Evolutionary conservation across 2,888 invertebrate genomes (phyloP).

Genomic region (Nezara viridula): DNA sequence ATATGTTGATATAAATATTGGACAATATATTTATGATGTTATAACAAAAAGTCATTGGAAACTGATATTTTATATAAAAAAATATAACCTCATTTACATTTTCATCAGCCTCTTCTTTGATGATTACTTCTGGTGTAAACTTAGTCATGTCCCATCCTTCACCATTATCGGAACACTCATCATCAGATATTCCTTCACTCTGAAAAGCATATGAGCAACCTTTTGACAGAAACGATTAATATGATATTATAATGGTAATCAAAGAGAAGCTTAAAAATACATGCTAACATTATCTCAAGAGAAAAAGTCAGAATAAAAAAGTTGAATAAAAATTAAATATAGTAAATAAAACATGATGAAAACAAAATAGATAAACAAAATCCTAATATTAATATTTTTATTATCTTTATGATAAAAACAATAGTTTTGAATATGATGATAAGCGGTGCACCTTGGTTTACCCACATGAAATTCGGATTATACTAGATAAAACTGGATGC

Average conservation of each 20-base stretch:
- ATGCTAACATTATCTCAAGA: background rate
- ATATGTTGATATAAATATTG: no score
- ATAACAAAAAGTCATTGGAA: background rate
- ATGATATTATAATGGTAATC: background rate
- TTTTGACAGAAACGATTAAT: slow-evolving; percentile 6
- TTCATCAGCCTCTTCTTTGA: slow-evolving; percentile 64
- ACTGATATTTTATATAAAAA: background rate
- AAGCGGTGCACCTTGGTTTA: no score
- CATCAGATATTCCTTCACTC: slow-evolving; percentile 58
- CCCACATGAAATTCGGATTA: no score
- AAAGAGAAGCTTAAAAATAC: background rate
- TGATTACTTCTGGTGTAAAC: slow-evolving; percentile 66
- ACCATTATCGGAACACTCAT: slow-evolving; percentile 62
- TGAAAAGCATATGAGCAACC: slow-evolving; percentile 13
- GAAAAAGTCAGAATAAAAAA: background rate
- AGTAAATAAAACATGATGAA: background rate
- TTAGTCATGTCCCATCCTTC: slow-evolving; percentile 66
- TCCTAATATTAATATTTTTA: no score
- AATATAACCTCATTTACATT: slow-evolving; percentile 49
- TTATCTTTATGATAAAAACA: no score
- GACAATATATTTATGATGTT: no score
- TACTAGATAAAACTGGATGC: no score
- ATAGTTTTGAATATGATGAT: no score
- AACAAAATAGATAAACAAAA: background rate
- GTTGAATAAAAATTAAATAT: background rate